Evolutionary conservation across 2,888 invertebrate genomes (phyloP).

Genomic region (Chloroclystis v-ata): DNA sequence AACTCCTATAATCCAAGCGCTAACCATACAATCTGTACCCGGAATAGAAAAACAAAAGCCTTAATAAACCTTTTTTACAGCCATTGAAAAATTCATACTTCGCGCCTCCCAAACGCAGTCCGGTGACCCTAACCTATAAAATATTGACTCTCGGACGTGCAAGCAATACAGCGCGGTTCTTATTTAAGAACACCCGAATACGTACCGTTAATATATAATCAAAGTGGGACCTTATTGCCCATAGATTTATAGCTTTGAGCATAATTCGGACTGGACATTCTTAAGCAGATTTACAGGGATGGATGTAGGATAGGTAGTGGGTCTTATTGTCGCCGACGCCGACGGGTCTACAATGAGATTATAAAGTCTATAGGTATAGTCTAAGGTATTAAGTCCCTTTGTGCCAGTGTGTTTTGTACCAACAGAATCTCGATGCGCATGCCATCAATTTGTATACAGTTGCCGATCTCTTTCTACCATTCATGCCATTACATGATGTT

Average conservation of each 20-base stretch:
- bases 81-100: slow-evolving; percentile 9
- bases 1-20: no score
- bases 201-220: slow-evolving; percentile 43
- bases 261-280: slow-evolving; percentile 50
- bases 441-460: no score
- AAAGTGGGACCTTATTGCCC: slow-evolving; percentile 33
- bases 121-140: slow-evolving; percentile 28
- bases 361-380: no score
- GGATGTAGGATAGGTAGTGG: slow-evolving; percentile 1
- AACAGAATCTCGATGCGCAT: no score
- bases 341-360: no score
- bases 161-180: slow-evolving; percentile 29
- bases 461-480: no score
- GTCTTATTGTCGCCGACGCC: no score
- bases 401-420: no score
- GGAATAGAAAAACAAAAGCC: not conserved
- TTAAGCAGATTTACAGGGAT: slow-evolving; percentile 13
- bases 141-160: slow-evolving; percentile 23
- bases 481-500: no score
- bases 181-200: slow-evolving; percentile 35
- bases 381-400: no score
- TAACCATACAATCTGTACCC: no score
- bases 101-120: slow-evolving; percentile 27
- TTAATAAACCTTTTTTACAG: not conserved
- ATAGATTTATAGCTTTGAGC: slow-evolving; percentile 52